Percentiles rank a stretch among this genome's conserved stretches.
These are phyloP conservation scores for Venusia cambrica DNA, from an alignment of 2,888 invertebrate genomes.

Conservation along the genomic window DNA sequence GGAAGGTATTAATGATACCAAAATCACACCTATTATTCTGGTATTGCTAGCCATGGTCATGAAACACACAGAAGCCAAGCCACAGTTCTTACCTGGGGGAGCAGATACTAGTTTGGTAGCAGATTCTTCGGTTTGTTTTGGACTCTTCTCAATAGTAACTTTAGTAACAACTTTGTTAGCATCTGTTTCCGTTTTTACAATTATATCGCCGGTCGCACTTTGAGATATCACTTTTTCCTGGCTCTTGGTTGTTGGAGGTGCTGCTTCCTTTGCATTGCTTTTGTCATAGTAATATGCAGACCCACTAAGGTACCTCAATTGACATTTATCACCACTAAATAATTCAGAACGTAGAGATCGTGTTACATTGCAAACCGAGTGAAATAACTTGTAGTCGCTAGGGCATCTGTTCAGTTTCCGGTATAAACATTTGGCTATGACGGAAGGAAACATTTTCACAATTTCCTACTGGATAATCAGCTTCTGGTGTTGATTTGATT, in stretches of 20 bases:
- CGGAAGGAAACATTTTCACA: slow-evolving; percentile 50
- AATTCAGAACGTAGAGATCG: slow-evolving; percentile 39
- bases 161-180: slow-evolving; percentile 62
- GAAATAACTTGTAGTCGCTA: slow-evolving; percentile 52
- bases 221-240: slow-evolving; percentile 46
- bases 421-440: slow-evolving; percentile 57
- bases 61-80: too few species aligned
- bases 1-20: too few species aligned
- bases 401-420: slow-evolving; percentile 57
- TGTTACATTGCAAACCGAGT: slow-evolving; percentile 45
- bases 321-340: slow-evolving; percentile 32
- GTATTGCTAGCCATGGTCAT: too few species aligned
- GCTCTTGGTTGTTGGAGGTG: slow-evolving; percentile 29
- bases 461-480: too few species aligned
- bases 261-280: slow-evolving; percentile 38
- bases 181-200: slow-evolving; percentile 68
- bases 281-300: slow-evolving; percentile 51
- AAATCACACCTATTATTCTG: too few species aligned
- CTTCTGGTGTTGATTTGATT: too few species aligned
- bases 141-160: slow-evolving; percentile 64
- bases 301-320: slow-evolving; percentile 47
- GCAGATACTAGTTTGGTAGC: slow-evolving; percentile 31
- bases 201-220: slow-evolving; percentile 55
- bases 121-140: slow-evolving; percentile 38
- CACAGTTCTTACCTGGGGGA: slow-evolving; percentile 61